Conservation (phyloP, 2,888 invertebrate species). For the Pammene aurita region DNA sequence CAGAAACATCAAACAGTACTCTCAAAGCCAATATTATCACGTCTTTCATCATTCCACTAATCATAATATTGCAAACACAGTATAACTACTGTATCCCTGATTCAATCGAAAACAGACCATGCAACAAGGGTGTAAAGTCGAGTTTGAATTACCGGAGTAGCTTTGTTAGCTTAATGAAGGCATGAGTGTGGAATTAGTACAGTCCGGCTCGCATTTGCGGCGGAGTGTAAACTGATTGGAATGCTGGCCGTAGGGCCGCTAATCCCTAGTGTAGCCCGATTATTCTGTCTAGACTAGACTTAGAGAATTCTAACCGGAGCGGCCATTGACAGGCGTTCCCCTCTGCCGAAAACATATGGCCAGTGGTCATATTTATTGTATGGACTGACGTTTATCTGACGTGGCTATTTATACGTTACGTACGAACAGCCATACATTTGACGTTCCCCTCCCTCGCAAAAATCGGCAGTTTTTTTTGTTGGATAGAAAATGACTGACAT, state of each 20-base stretch:
- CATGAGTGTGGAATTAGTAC: slow-evolving; percentile 36
- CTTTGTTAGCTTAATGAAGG: slow-evolving; percentile 32
- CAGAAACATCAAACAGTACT: slow-evolving; percentile 1
- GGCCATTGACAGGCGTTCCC: too few species aligned
- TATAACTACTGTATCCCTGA: not conserved
- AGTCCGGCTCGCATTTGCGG: slow-evolving; percentile 38
- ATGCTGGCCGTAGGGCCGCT: slow-evolving; percentile 25
- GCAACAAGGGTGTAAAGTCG: not conserved
- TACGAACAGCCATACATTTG: too few species aligned
- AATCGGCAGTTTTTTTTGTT: too few species aligned
- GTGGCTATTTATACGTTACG: too few species aligned
- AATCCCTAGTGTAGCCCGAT: not conserved
- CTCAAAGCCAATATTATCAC: slow-evolving; percentile 21
- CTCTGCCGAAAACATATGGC: too few species aligned
- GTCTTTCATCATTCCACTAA: slow-evolving; percentile 8
- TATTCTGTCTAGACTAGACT: slow-evolving; percentile 9
- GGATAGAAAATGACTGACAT: too few species aligned
- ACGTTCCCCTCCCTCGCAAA: too few species aligned
- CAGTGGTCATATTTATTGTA: too few species aligned
- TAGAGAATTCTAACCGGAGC: too few species aligned
- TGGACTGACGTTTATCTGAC: too few species aligned
- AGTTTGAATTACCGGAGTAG: not conserved
- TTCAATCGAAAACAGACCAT: not conserved
- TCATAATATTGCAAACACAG: slow-evolving; percentile 26
- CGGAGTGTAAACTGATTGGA: slow-evolving; percentile 37